These are phyloP conservation scores for Nycticryphes semicollaris DNA, from an alignment of 2,113 vertebrate species.

Conservation along the genomic window DNA sequence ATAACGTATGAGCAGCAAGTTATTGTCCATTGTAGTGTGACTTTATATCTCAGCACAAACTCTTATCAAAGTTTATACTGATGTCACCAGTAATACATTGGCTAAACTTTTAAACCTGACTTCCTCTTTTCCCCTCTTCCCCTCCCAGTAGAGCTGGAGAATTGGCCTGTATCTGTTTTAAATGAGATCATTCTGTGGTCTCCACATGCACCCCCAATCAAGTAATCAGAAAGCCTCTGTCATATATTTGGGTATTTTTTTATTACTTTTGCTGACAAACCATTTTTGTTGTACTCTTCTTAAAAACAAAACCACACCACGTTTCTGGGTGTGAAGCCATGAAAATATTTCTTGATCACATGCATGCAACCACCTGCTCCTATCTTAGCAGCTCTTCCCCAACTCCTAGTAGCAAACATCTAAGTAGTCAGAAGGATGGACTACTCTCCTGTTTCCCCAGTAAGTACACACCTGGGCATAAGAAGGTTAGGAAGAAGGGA, in stretches of 20 bases:
- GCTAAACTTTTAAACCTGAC: not conserved
- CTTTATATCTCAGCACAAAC: not conserved
- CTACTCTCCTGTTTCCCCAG: not conserved
- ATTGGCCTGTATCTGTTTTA: not conserved
- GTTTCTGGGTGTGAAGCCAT: not conserved
- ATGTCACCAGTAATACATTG: not conserved
- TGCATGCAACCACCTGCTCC: not conserved
- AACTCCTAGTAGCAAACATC: not conserved
- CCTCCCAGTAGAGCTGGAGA: not conserved
- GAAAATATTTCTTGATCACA: not conserved
- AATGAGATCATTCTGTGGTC: not conserved
- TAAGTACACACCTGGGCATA: not conserved
- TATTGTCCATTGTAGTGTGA: not conserved
- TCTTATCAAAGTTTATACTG: not conserved
- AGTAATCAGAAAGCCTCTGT: not conserved
- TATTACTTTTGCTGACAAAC: not conserved
- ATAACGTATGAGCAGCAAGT: not conserved
- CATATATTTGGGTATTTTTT: not conserved
- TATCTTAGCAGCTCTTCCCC: not conserved
- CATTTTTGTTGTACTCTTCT: not conserved
- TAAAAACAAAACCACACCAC: not conserved
- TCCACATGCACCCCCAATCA: not conserved
- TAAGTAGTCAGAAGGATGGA: not conserved
- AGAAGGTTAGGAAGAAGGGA: not conserved
- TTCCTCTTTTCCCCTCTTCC: not conserved